A percentile compares a stretch with the other conserved stretches of the same genome.
phyloP scores from a whole-genome alignment of 1,140 invertebrate genomes.

The Fopius arisanus region DNA sequence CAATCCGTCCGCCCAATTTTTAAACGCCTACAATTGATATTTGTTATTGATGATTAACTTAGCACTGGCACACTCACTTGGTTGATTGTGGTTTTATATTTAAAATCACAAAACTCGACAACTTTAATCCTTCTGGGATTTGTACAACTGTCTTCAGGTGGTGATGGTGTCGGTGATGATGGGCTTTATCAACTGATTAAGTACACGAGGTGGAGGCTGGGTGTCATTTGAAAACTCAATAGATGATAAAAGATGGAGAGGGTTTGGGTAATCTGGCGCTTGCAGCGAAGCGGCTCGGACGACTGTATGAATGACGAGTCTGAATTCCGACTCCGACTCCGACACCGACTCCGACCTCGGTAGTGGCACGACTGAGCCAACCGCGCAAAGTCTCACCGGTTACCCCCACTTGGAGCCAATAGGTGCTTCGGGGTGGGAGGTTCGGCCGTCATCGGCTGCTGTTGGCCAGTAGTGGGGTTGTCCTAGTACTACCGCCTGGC shows the following conservation, averaged over 20 bases:
- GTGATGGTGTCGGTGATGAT: not conserved
- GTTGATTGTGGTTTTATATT: not conserved
- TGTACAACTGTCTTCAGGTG: not conserved
- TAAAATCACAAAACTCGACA: not conserved
- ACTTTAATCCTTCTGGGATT: not conserved
- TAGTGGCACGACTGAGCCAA: constrained; percentile 55
- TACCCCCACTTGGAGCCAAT: constrained; percentile 35
- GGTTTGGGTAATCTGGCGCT: constrained; percentile 1
- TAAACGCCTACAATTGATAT: not conserved
- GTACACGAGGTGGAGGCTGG: not conserved
- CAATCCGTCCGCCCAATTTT: not conserved
- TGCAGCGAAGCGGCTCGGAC: constrained; percentile 35
- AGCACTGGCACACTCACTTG: not conserved
- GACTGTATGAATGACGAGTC: constrained; percentile 41
- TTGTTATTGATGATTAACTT: not conserved
- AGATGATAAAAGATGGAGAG: constrained; percentile 3
- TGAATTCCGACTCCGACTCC: constrained; percentile 36
- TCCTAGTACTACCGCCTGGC: too few species aligned
- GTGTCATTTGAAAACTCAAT: not conserved
- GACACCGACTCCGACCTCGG: constrained; percentile 53
- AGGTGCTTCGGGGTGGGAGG: not conserved
- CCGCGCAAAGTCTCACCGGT: constrained; percentile 18
- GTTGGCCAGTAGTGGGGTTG: not conserved
- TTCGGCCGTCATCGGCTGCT: not conserved
- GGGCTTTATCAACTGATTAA: too few species aligned